These are phyloP conservation scores for Uromys caudimaculatus DNA, from an alignment of 2,797 vertebrate genomes.

Conservation along the genomic window DNA sequence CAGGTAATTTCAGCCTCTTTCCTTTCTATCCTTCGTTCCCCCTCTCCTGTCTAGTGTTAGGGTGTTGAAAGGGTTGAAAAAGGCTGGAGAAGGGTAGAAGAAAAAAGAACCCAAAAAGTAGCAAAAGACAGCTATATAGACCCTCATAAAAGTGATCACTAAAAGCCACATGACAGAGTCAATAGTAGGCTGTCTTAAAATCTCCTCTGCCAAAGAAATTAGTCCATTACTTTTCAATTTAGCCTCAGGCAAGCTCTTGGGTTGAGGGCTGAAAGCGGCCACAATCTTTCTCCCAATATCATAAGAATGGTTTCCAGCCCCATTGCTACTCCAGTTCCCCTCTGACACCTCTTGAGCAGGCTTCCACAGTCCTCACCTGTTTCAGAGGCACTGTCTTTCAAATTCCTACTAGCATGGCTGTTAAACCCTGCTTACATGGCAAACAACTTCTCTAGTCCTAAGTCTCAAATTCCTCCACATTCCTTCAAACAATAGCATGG, in stretches of 20 bases:
- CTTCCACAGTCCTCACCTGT: not conserved
- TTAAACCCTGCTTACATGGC: not conserved
- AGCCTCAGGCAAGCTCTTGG: not conserved
- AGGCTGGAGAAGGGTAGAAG: not conserved
- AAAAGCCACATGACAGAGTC: not conserved
- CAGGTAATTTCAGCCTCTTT: not conserved
- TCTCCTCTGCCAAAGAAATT: not conserved
- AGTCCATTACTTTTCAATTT: not conserved
- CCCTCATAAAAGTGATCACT: not conserved
- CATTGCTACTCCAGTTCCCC: not conserved
- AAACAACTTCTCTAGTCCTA: not conserved
- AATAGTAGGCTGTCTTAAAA: not conserved
- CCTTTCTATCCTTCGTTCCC: not conserved
- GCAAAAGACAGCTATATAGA: not conserved
- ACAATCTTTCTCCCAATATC: not conserved
- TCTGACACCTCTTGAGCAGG: not conserved
- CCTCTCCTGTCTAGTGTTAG: not conserved
- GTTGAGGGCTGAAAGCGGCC: not conserved
- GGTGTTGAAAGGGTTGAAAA: not conserved
- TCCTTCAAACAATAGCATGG: not conserved
- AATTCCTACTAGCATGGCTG: not conserved
- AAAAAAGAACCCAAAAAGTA: not conserved
- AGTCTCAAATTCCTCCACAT: not conserved
- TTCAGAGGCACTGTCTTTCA: not conserved
- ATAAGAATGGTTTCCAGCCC: not conserved